phyloP scores from a whole-genome alignment of 2,113 vertebrate species.

The Channa argus region DNA sequence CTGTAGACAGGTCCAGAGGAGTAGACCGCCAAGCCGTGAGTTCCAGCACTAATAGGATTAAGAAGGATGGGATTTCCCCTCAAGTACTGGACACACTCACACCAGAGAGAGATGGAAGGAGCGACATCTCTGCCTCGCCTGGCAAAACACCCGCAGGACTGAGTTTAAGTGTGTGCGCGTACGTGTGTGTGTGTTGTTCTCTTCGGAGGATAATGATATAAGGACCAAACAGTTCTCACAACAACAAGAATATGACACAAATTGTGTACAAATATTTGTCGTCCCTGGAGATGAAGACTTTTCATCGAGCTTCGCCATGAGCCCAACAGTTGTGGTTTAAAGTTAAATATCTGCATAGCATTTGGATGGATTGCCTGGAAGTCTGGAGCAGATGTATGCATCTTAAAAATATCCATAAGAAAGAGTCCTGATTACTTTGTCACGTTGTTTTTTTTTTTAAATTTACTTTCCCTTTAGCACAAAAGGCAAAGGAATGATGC shows the following conservation, averaged over 20 bases:
- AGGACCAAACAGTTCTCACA: slow-evolving; percentile 3
- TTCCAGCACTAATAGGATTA: slow-evolving; percentile 81
- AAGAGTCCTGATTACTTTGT: too few species aligned
- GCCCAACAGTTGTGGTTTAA: too few species aligned
- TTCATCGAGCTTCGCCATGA: too few species aligned
- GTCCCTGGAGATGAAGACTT: too few species aligned
- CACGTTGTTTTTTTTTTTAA: too few species aligned
- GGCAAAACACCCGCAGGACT: slow-evolving; percentile 66
- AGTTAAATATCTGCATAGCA: too few species aligned
- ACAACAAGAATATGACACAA: slow-evolving; percentile 7
- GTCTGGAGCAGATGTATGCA: too few species aligned
- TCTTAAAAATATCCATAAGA: too few species aligned
- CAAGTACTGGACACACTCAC: slow-evolving; percentile 73
- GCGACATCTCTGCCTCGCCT: slow-evolving; percentile 59
- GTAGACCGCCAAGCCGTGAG: slow-evolving; percentile 55
- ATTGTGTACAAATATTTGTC: too few species aligned
- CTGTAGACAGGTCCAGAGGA: slow-evolving; percentile 80
- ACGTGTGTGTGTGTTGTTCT: slow-evolving; percentile 12
- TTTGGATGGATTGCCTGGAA: too few species aligned
- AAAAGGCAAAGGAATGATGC: too few species aligned
- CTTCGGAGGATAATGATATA: background rate
- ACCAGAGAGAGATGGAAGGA: slow-evolving; percentile 67
- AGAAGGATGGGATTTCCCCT: slow-evolving; percentile 73
- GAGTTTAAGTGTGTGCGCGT: slow-evolving; percentile 42
- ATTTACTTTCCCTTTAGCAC: too few species aligned